Conservation (phyloP, 2,797 vertebrate genomes). For the Notolepis coatsorum region DNA sequence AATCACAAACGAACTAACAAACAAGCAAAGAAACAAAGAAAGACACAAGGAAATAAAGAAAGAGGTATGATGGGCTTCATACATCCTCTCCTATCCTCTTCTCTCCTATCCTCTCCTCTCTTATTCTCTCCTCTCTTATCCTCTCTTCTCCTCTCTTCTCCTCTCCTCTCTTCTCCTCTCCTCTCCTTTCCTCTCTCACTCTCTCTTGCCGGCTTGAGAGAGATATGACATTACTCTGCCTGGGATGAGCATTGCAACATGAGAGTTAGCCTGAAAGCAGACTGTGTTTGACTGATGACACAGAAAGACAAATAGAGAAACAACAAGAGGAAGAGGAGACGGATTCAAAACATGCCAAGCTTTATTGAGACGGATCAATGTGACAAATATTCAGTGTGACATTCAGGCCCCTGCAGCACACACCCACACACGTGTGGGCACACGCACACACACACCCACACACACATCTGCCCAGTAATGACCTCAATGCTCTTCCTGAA, state of each 20-base stretch:
- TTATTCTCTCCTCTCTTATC: no score
- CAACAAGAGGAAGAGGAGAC: slow-evolving; percentile 4
- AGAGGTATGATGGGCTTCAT: background rate
- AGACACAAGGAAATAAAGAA: no score
- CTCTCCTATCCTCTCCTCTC: no score
- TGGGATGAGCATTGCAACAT: no score
- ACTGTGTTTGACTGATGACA: background rate
- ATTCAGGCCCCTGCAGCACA: slow-evolving; percentile 54
- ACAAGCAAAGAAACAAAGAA: background rate
- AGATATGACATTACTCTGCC: no score
- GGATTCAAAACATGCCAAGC: slow-evolving; percentile 42
- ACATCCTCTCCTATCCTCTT: background rate
- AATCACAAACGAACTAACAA: background rate
- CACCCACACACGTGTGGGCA: background rate
- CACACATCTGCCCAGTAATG: slow-evolving; percentile 50
- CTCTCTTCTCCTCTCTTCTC: no score
- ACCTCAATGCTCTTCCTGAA: slow-evolving; percentile 63
- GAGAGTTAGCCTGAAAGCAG: slow-evolving; percentile 1
- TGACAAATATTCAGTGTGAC: slow-evolving; percentile 53
- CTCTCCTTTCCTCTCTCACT: background rate
- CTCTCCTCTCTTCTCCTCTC: background rate
- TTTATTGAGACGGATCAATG: slow-evolving; percentile 37
- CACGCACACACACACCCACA: slow-evolving; percentile 3
- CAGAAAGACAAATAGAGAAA: slow-evolving; percentile 15
- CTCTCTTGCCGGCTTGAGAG: background rate